Evolutionary conservation across 2,888 invertebrate species (phyloP).

Genomic region (Venusia cambrica): DNA sequence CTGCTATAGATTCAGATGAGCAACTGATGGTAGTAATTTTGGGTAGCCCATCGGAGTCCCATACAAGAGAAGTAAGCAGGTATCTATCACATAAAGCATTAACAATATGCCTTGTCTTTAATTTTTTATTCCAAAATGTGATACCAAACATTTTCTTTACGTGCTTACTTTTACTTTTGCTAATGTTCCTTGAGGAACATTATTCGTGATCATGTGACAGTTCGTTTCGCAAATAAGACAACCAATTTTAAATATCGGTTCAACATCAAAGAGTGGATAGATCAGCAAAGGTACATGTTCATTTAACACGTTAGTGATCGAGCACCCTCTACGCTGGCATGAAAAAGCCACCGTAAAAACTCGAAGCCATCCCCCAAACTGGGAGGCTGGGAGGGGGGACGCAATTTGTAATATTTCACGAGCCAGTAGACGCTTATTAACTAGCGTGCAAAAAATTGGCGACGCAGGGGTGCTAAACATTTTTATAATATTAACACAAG

Average conservation of each 20-base stretch:
- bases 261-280: constrained; percentile 24
- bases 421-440: constrained; percentile 80
- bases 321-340: constrained; percentile 53
- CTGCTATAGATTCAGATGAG: no score
- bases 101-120: no score
- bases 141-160: no score
- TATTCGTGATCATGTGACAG: no score
- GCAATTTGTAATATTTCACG: constrained; percentile 82
- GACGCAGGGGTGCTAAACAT: constrained; percentile 40
- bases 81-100: no score
- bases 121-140: no score
- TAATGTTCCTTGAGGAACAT: no score
- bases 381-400: constrained; percentile 52
- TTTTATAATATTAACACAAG: constrained; percentile 11
- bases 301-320: constrained; percentile 61
- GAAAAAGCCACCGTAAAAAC: constrained; percentile 65
- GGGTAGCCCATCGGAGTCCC: no score
- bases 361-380: constrained; percentile 44
- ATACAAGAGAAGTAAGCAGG: no score
- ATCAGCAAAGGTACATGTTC: constrained; percentile 46
- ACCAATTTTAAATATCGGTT: constrained; percentile 17
- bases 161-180: no score
- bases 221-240: neutral
- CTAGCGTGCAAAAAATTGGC: constrained; percentile 75
- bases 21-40: no score